A percentile compares a stretch with the other conserved stretches of the same genome.
Evolutionary conservation across 1,140 invertebrate genomes (phyloP).

Genomic region (Brachionus rotundiformis): DNA sequence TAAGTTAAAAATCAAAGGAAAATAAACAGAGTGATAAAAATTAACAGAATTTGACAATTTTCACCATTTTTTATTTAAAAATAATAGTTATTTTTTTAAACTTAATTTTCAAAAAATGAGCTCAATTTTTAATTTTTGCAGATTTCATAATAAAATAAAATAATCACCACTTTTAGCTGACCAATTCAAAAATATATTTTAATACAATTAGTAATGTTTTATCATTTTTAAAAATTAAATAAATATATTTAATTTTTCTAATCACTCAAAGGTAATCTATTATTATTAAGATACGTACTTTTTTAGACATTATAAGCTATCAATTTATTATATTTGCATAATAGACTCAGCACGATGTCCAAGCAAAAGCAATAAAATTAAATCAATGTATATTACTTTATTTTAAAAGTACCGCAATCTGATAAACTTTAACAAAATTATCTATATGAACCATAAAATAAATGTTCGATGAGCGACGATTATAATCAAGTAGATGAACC

Average conservation of each 20-base stretch:
- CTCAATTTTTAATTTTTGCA: no score
- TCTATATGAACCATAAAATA: conserved; percentile 4
- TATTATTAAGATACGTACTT: background rate
- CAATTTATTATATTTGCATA: conserved; percentile 1
- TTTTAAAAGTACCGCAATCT: background rate
- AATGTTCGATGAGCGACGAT: background rate
- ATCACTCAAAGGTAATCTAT: background rate
- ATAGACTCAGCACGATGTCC: background rate
- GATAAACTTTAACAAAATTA: conserved; percentile 4
- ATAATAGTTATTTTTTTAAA: no score
- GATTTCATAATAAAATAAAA: no score
- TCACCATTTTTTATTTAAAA: no score
- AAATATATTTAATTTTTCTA: background rate
- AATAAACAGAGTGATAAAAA: no score
- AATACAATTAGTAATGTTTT: no score
- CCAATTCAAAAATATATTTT: no score
- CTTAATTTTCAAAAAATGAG: no score
- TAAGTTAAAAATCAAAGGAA: no score
- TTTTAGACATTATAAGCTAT: background rate
- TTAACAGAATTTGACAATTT: no score
- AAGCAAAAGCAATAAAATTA: background rate
- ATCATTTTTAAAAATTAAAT: no score
- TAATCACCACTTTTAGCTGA: no score
- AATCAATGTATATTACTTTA: background rate
- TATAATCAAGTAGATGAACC: background rate